Percentiles rank a stretch among this genome's conserved stretches.
These are phyloP conservation scores for Cataglyphis hispanica DNA, from an alignment of 1,140 invertebrate species.

Conservation along the genomic window DNA sequence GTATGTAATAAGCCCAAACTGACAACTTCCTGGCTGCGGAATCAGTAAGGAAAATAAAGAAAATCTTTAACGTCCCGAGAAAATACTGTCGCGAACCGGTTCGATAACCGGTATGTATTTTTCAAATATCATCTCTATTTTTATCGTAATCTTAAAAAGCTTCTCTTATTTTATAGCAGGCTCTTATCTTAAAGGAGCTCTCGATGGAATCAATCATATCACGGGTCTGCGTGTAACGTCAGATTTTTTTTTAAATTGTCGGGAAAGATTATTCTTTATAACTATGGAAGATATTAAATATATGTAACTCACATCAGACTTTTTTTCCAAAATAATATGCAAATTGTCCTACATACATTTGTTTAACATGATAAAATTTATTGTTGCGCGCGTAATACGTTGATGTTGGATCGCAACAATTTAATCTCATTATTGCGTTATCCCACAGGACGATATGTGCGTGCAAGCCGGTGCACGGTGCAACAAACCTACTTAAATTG, in stretches of 20 bases:
- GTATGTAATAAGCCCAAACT: slow-evolving; percentile 33
- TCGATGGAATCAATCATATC: background rate
- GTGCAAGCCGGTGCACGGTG: background rate
- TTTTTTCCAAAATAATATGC: background rate
- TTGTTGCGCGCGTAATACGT: background rate
- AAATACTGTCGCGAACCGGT: background rate
- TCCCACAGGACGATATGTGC: background rate
- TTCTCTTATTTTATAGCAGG: too few relatives aligned
- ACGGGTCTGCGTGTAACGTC: background rate
- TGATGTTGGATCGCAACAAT: background rate
- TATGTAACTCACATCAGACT: background rate
- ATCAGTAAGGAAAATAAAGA: slow-evolving; percentile 35
- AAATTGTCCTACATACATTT: background rate
- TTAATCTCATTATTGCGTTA: slow-evolving; percentile 16
- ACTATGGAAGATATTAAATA: background rate
- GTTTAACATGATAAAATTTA: background rate
- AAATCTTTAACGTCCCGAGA: background rate
- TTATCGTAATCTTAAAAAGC: background rate
- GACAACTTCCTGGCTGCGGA: slow-evolving; percentile 30
- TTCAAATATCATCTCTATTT: background rate
- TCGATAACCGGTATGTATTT: background rate
- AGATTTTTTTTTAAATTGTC: background rate
- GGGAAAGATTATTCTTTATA: background rate
- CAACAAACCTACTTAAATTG: slow-evolving; percentile 44
- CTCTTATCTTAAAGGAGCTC: background rate